Percentiles rank a stretch among this genome's conserved stretches.
phyloP scores from a whole-genome alignment of 2,113 vertebrate species.

The Cettia cetti region DNA sequence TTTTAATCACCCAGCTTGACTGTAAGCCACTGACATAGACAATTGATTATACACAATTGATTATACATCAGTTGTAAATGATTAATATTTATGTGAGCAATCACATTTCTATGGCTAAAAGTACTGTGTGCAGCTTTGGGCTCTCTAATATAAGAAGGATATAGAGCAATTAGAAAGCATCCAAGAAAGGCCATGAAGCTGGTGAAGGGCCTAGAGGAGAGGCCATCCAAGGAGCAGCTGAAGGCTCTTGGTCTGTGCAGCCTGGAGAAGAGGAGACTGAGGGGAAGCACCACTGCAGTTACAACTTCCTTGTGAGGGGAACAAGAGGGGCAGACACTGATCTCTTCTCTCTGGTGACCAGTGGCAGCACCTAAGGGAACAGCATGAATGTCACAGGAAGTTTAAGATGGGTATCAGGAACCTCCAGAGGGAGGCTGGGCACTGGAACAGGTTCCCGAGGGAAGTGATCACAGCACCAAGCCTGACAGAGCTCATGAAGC shows the following conservation, averaged over 20 bases:
- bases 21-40: background rate
- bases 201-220: background rate
- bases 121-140: background rate
- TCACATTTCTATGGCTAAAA: background rate
- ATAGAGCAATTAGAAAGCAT: background rate
- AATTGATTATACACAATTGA: background rate
- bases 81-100: background rate
- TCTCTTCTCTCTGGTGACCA: background rate
- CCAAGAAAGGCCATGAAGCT: background rate
- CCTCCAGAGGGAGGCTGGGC: rapidly evolving
- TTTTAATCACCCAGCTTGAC: background rate
- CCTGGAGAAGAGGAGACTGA: background rate
- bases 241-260: background rate
- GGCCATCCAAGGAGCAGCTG: background rate
- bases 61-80: background rate
- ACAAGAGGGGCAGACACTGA: background rate
- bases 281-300: background rate
- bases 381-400: rapidly evolving
- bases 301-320: rapidly evolving
- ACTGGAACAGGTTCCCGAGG: background rate
- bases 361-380: background rate
- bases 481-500: background rate
- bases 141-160: background rate
- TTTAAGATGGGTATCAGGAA: background rate
- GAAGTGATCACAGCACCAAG: background rate